A percentile compares a stretch with the other conserved stretches of the same genome.
Evolutionary conservation across 1,140 invertebrate genomes (phyloP).

Genomic region (Drosophila mauritiana): DNA sequence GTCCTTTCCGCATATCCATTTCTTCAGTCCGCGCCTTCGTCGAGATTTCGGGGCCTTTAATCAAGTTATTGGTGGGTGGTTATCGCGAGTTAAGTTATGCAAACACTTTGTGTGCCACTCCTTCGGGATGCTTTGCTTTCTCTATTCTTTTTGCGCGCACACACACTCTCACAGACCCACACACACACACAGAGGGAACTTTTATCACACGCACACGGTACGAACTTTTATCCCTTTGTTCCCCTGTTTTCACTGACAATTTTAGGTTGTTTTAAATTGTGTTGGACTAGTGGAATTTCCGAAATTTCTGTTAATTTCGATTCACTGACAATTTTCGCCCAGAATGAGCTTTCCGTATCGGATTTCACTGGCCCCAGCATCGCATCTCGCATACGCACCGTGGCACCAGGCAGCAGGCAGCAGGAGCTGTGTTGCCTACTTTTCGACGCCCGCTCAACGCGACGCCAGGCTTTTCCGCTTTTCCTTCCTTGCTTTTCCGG

Average conservation of each 20-base stretch:
- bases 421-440: conserved; percentile 38
- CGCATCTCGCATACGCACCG: conserved; percentile 59
- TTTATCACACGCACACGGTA: conserved; percentile 39
- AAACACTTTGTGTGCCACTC: conserved; percentile 78
- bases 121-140: conserved; percentile 78
- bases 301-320: conserved; percentile 10
- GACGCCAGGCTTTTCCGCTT: conserved; percentile 15
- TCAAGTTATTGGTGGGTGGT: conserved; percentile 51
- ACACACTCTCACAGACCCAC: conserved; percentile 32
- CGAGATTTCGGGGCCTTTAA: conserved; percentile 43
- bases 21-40: conserved; percentile 13
- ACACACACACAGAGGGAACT: conserved; percentile 19
- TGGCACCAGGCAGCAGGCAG: conserved; percentile 42
- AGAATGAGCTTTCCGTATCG: conserved; percentile 37
- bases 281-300: not conserved
- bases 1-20: conserved; percentile 25
- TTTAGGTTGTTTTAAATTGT: conserved; percentile 26
- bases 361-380: conserved; percentile 20
- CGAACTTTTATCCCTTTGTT: conserved; percentile 49
- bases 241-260: conserved; percentile 20
- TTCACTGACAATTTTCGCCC: conserved; percentile 39
- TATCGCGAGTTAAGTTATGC: conserved; percentile 70
- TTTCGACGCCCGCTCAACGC: conserved; percentile 35
- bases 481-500: conserved; percentile 18
- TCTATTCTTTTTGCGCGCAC: conserved; percentile 70